These are phyloP conservation scores for Zelleria hepariella DNA, from an alignment of 2,888 invertebrate species.

Conservation along the genomic window DNA sequence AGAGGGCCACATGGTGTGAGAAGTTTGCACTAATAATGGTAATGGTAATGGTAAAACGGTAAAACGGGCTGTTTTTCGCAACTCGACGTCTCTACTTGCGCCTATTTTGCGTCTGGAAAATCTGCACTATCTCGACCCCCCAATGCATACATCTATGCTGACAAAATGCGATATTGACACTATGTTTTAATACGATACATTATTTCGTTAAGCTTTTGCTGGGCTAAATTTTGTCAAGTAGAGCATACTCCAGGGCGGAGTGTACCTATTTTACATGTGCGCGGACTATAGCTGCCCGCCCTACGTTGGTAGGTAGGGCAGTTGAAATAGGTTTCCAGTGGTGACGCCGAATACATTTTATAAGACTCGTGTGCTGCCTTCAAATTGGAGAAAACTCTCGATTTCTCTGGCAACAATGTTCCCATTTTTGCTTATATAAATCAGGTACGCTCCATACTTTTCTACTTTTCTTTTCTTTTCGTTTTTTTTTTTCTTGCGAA, in stretches of 20 bases:
- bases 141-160: neutral
- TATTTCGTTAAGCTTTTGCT: neutral
- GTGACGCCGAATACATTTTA: conserved; percentile 63
- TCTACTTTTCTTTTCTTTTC: neutral
- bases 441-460: neutral
- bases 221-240: conserved; percentile 22
- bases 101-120: no score
- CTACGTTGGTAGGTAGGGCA: conserved; percentile 55
- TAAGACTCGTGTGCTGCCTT: conserved; percentile 46
- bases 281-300: conserved; percentile 62
- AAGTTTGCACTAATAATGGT: neutral
- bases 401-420: neutral
- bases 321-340: conserved; percentile 60
- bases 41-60: neutral
- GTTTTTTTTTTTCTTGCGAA: neutral
- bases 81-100: no score
- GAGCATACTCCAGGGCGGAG: conserved; percentile 37
- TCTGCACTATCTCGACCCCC: no score
- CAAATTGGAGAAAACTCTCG: conserved; percentile 16
- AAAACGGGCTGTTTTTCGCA: no score
- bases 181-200: neutral
- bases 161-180: neutral
- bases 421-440: neutral
- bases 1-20: no score
- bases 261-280: conserved; percentile 68